phyloP scores from a whole-genome alignment of 2,113 vertebrate species.

The Theristicus caerulescens region DNA sequence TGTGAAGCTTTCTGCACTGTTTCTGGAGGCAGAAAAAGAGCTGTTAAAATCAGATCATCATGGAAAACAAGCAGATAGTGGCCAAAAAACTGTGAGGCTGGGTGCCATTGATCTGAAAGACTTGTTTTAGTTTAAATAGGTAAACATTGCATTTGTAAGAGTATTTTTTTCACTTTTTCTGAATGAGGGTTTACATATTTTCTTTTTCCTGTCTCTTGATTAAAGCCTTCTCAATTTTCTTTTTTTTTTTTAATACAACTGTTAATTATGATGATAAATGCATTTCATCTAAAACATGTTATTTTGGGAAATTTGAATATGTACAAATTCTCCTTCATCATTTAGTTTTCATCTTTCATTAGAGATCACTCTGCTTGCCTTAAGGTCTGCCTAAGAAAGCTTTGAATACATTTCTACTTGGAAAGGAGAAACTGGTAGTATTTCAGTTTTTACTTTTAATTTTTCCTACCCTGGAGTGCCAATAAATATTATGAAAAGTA shows the following conservation, averaged over 20 bases:
- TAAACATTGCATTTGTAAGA: background rate
- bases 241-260: background rate
- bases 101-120: background rate
- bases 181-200: background rate
- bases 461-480: background rate
- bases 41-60: background rate
- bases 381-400: background rate
- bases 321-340: background rate
- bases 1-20: background rate
- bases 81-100: background rate
- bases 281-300: background rate
- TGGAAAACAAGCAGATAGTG: background rate
- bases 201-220: background rate
- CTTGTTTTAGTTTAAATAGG: background rate
- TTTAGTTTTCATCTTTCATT: background rate
- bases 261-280: background rate
- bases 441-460: background rate
- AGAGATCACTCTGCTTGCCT: background rate
- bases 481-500: background rate
- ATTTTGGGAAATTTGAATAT: background rate
- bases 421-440: background rate
- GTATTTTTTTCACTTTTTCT: background rate
- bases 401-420: background rate
- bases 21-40: background rate
- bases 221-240: background rate